Percentiles rank a stretch among this genome's conserved stretches.
These are phyloP conservation scores for Brenthis daphne DNA, from an alignment of 2,888 invertebrate genomes.

Conservation along the genomic window DNA sequence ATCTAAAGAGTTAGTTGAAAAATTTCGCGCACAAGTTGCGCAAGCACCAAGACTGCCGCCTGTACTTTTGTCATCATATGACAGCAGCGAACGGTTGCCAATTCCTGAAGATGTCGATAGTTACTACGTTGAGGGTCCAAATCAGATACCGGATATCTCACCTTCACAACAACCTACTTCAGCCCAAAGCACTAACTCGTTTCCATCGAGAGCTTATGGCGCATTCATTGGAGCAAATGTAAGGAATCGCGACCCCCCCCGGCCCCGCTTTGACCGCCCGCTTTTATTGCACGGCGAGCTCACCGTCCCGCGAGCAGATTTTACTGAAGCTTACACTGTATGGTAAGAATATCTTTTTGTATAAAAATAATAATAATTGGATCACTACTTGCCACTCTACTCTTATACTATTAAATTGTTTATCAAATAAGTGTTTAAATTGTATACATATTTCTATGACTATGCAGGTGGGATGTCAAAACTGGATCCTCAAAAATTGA, in stretches of 20 bases:
- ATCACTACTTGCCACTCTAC: too few species aligned
- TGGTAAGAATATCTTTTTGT: conserved; percentile 47
- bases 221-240: conserved; percentile 5
- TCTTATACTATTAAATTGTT: too few species aligned
- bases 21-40: conserved; percentile 56
- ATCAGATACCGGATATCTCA: neutral
- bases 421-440: neutral
- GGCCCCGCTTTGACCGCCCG: conserved; percentile 54
- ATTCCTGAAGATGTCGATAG: conserved; percentile 39
- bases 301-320: conserved; percentile 60
- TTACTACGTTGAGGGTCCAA: neutral
- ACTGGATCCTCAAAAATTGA: conserved; percentile 61
- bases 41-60: conserved; percentile 56
- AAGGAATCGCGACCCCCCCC: conserved; percentile 42
- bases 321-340: conserved; percentile 59
- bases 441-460: neutral
- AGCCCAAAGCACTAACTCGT: conserved; percentile 11
- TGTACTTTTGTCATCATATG: conserved; percentile 27
- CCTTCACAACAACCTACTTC: neutral
- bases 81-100: conserved; percentile 42
- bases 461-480: conserved; percentile 62
- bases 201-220: conserved; percentile 9
- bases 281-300: conserved; percentile 54
- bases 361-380: too few species aligned
- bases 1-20: conserved; percentile 53